Evolutionary conservation across 2,113 vertebrate genomes (phyloP).

Genomic region (Aplodontia rufa): DNA sequence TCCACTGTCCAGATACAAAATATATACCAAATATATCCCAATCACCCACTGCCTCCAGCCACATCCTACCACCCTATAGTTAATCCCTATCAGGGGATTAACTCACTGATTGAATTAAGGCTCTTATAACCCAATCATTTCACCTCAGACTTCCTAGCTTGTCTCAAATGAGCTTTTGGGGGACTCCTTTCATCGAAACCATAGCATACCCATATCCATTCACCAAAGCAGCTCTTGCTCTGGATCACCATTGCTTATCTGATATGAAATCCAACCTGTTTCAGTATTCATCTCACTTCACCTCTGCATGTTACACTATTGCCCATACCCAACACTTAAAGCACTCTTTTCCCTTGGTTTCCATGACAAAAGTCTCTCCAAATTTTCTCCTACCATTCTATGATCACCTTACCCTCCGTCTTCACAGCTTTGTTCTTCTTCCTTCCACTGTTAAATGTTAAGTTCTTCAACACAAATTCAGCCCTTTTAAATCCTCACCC

Average conservation of each 20-base stretch:
- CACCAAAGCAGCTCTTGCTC: neutral
- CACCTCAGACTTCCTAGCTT: too few relatives aligned
- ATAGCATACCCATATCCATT: neutral
- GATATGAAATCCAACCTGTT: neutral
- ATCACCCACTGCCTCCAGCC: too few relatives aligned
- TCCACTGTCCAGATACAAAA: too few relatives aligned
- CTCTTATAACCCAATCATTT: too few relatives aligned
- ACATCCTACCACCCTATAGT: too few relatives aligned
- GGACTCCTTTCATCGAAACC: too few relatives aligned
- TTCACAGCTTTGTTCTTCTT: neutral
- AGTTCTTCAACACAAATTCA: neutral
- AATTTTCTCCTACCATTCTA: neutral
- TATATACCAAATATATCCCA: too few relatives aligned
- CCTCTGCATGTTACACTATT: neutral
- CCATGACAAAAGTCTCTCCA: neutral
- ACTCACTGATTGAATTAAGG: too few relatives aligned
- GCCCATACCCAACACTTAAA: neutral
- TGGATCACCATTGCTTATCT: neutral
- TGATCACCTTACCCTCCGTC: neutral
- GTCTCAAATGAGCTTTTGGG: too few relatives aligned
- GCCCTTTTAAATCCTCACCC: neutral
- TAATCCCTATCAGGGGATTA: too few relatives aligned
- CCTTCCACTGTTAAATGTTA: neutral
- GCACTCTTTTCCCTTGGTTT: neutral
- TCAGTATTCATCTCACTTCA: neutral